phyloP scores from a whole-genome alignment of 2,113 vertebrate genomes.

The Gavia stellata region DNA sequence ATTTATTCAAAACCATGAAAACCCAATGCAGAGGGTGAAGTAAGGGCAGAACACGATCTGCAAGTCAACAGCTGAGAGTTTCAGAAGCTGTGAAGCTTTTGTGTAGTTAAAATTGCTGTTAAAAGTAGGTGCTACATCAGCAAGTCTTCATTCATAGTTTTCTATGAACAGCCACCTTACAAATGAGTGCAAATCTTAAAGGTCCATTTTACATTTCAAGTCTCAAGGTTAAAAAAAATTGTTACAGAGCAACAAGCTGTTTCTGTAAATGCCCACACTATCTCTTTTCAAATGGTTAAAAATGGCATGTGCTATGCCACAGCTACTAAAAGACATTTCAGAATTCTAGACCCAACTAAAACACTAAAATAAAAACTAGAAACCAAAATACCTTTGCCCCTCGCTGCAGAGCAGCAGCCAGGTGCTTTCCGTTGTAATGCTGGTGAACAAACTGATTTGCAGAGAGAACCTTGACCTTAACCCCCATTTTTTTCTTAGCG shows the following conservation, averaged over 20 bases:
- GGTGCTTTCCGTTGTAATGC: conserved; percentile 52
- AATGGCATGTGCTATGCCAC: conserved; percentile 60
- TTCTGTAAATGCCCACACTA: conserved; percentile 62
- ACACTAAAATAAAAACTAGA: conserved; percentile 45
- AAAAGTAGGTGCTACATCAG: conserved; percentile 64
- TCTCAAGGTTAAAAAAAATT: conserved; percentile 64
- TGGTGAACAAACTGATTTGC: conserved; percentile 73
- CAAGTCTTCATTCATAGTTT: conserved; percentile 58
- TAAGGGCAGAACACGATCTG: conserved; percentile 52
- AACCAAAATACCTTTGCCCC: conserved; percentile 44
- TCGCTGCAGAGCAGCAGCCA: conserved; percentile 11
- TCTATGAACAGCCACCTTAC: conserved; percentile 62
- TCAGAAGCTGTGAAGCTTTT: conserved; percentile 50
- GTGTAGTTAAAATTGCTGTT: conserved; percentile 60
- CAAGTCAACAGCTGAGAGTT: conserved; percentile 52
- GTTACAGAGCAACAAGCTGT: conserved; percentile 63
- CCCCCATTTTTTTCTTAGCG: not conserved
- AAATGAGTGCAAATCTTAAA: conserved; percentile 69
- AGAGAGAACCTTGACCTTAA: conserved; percentile 64
- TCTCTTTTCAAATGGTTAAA: conserved; percentile 60
- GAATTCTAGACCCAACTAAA: conserved; percentile 58
- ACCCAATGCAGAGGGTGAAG: conserved; percentile 45
- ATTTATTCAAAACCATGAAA: conserved; percentile 53
- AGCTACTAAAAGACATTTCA: conserved; percentile 59
- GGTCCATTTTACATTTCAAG: conserved; percentile 69